phyloP scores from a whole-genome alignment of 1,140 invertebrate species.

The Aricia agestis region DNA sequence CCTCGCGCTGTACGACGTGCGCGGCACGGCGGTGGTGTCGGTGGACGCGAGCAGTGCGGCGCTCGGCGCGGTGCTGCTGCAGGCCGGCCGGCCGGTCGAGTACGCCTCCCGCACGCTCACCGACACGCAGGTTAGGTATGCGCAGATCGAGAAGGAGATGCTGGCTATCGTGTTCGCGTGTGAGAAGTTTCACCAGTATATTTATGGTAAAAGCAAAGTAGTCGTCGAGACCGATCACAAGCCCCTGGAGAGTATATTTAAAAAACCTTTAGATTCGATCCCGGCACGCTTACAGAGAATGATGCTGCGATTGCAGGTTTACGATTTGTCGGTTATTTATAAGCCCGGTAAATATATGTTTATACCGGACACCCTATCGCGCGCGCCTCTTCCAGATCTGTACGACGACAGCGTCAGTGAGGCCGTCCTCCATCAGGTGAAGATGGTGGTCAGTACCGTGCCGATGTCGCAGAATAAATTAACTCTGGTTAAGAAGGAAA shows the following conservation, averaged over 20 bases:
- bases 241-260: slow-evolving; percentile 21
- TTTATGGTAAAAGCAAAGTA: slow-evolving; percentile 17
- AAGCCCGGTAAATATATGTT: slow-evolving; percentile 18
- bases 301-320: slow-evolving; percentile 21
- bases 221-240: slow-evolving; percentile 21
- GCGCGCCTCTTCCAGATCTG: slow-evolving; percentile 17
- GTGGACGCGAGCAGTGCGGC: too few species aligned
- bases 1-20: too few species aligned
- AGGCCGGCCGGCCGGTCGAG: too few species aligned
- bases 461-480: background rate
- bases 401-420: slow-evolving; percentile 17
- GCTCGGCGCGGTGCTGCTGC: too few species aligned
- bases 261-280: slow-evolving; percentile 19
- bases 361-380: slow-evolving; percentile 18
- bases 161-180: slow-evolving; percentile 19
- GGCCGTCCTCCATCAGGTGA: background rate
- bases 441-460: background rate
- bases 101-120: too few species aligned
- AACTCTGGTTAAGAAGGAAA: slow-evolving; percentile 11
- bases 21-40: too few species aligned
- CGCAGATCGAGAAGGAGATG: slow-evolving; percentile 23
- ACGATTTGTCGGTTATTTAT: slow-evolving; percentile 13
- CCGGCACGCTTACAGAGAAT: slow-evolving; percentile 30
- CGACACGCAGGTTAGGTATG: background rate
- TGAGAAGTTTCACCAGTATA: slow-evolving; percentile 20